Base-by-base conservation (phyloP, 1,140 invertebrate species). In the Heterodera schachtii region DNA sequence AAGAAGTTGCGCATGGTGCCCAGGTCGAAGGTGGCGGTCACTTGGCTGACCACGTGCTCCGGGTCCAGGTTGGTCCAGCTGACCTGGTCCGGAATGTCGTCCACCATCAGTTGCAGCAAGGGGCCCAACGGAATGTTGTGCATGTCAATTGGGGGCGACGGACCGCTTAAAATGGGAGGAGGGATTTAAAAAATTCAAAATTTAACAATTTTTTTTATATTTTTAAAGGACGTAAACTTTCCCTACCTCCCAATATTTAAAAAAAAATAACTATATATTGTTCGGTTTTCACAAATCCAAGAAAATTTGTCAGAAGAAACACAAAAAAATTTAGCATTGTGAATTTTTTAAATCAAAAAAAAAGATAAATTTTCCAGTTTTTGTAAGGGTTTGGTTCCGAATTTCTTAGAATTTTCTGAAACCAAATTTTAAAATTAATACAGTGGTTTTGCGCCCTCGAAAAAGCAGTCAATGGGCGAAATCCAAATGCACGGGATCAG, bases 401-500 rank as follows among this genome's bases (percentile, higher is more conserved):
- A n/a, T n/a, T 31, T 31, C 31, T 31, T 31, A 31, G 31, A 31
- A 31, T 31, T 31, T 31, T 31, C 31, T 31, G 31, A 31, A 31
- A 1, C 1, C n/a, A n/a, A 31, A 31, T 31, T 31, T 31, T 1
- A 31, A 31, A 31, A 31, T 31, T 31, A 31, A 31, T 64, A 64
- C 75, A 44, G 91, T 11, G 98, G 92, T 92, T 97, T 96, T 69
- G 96, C 94, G 49, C 97, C 97, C 92, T 99, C 97, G 96, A 97
- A 99, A 92, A 99, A 99, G 90, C 97, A 99, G 90, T 99, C 97
- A 76, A 98, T 92, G 3, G 97, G 97, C 9, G 96, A 98, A 80
- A 97, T 95, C 83, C 98, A 96, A 80, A 95, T 93, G 91, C 97
- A 99, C 0, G 97, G 97, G 86, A 96, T 94, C 84, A 99, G 85